These are phyloP conservation scores for Palythoa heliodiscus DNA, from an alignment of 92 coral and sea anemone species.

Conservation along the genomic window DNA sequence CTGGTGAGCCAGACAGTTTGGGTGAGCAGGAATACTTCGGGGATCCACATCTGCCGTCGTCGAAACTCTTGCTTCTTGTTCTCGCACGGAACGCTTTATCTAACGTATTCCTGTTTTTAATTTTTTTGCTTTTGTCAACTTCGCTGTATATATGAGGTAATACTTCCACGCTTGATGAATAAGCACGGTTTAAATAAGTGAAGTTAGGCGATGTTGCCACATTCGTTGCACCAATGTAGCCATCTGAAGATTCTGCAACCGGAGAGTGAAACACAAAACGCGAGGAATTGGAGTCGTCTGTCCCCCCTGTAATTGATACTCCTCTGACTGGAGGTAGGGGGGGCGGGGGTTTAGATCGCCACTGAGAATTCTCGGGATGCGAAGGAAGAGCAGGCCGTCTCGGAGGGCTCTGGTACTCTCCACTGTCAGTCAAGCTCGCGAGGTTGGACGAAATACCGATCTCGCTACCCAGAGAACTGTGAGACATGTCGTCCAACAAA, in stretches of 20 bases:
- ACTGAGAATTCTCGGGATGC: slow-evolving; percentile 36
- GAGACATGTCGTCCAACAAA: slow-evolving; percentile 26
- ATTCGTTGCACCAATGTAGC: slow-evolving; percentile 20
- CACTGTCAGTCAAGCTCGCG: slow-evolving; percentile 53
- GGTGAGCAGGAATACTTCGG: slow-evolving; percentile 47
- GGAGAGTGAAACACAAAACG: slow-evolving; percentile 17
- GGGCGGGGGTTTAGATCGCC: slow-evolving; percentile 30
- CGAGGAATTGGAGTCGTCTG: slow-evolving; percentile 13
- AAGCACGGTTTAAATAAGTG: slow-evolving; percentile 72
- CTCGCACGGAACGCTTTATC: slow-evolving; percentile 52
- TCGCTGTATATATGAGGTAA: slow-evolving; percentile 75
- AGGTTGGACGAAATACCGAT: slow-evolving; percentile 6
- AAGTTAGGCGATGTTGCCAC: slow-evolving; percentile 76
- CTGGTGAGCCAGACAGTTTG: slow-evolving; percentile 36
- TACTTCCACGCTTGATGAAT: slow-evolving; percentile 84
- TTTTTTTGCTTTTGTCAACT: slow-evolving; percentile 80
- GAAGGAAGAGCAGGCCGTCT: slow-evolving; percentile 38
- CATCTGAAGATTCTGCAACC: slow-evolving; percentile 2
- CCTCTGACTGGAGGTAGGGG: slow-evolving; percentile 25
- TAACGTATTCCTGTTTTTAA: slow-evolving; percentile 50
- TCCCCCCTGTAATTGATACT: slow-evolving; percentile 35
- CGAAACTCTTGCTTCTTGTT: slow-evolving; percentile 64
- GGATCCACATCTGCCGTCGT: slow-evolving; percentile 55
- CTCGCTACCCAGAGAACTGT: slow-evolving; percentile 29
- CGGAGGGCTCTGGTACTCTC: slow-evolving; percentile 45